Evolutionary conservation across 2,888 invertebrate species (phyloP).

Genomic region (Eurytoma californica): DNA sequence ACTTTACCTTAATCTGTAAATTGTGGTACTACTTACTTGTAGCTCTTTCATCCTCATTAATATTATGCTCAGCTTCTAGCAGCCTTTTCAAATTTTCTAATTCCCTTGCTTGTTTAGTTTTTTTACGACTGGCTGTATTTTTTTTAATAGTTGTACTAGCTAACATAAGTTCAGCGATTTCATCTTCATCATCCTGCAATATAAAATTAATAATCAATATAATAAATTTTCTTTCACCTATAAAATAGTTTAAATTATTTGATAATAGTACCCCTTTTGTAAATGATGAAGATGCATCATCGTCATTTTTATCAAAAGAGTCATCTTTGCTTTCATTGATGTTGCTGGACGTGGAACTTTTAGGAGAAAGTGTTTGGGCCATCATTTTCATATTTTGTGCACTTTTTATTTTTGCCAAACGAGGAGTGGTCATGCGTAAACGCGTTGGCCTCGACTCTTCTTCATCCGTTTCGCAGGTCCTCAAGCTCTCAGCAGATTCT

Average conservation of each 20-base stretch:
- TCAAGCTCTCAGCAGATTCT: slow-evolving; percentile 40
- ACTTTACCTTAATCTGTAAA: neutral
- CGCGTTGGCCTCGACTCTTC: slow-evolving; percentile 62
- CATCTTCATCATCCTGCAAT: slow-evolving; percentile 77
- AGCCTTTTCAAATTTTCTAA: slow-evolving; percentile 76
- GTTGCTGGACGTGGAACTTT: slow-evolving; percentile 62
- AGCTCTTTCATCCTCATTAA: slow-evolving; percentile 75
- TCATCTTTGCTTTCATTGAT: slow-evolving; percentile 64
- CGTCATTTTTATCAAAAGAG: slow-evolving; percentile 55
- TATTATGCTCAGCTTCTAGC: slow-evolving; percentile 76
- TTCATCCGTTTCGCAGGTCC: slow-evolving; percentile 53
- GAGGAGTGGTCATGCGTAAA: slow-evolving; percentile 69
- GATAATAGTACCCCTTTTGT: slow-evolving; percentile 59
- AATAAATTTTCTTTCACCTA: neutral
- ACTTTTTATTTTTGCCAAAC: slow-evolving; percentile 72
- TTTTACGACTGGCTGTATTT: slow-evolving; percentile 73
- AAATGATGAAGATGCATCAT: slow-evolving; percentile 56
- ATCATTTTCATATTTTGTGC: slow-evolving; percentile 73
- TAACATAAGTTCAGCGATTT: slow-evolving; percentile 78
- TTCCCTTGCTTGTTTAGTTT: slow-evolving; percentile 76
- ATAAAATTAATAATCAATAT: slow-evolving; percentile 13
- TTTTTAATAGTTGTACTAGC: slow-evolving; percentile 77
- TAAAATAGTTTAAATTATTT: neutral
- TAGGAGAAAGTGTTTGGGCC: slow-evolving; percentile 68
- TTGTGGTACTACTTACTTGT: slow-evolving; percentile 72